Conservation (phyloP, 2,888 invertebrate genomes). For the Ptychoptera contaminata region DNA sequence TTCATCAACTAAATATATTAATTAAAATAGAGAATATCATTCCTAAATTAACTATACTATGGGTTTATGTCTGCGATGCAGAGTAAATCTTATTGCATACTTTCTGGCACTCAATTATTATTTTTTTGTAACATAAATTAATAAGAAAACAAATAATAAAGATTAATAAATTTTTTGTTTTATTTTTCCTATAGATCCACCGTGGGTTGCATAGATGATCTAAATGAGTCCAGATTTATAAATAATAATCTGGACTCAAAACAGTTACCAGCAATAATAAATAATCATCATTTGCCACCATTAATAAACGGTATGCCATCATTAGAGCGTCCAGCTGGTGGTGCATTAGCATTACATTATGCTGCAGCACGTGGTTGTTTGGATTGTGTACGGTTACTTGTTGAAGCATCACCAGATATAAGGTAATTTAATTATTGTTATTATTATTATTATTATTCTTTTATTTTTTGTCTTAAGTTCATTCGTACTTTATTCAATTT, state of each 20-base stretch:
- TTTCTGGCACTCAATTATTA: neutral
- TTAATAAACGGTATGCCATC: conserved; percentile 28
- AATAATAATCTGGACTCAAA: conserved; percentile 26
- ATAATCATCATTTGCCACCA: conserved; percentile 24
- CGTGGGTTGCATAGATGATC: conserved; percentile 21
- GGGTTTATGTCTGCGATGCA: no score
- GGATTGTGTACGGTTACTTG: conserved; percentile 66
- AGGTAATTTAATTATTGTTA: conserved; percentile 54
- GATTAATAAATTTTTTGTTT: conserved; percentile 4
- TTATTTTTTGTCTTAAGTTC: neutral
- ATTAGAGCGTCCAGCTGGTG: conserved; percentile 33
- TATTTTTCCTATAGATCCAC: conserved; percentile 20
- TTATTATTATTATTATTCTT: no score
- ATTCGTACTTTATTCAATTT: neutral
- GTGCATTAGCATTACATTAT: conserved; percentile 72
- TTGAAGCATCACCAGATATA: conserved; percentile 62
- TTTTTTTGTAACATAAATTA: neutral
- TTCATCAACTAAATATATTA: no score
- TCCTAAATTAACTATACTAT: no score
- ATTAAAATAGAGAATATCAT: no score
- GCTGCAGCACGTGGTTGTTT: conserved; percentile 75
- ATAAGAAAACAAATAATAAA: neutral
- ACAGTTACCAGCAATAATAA: conserved; percentile 22
- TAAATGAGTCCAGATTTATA: conserved; percentile 21
- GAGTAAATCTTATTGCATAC: conserved; percentile 3